Evolutionary conservation across 2,797 vertebrate genomes (phyloP).

Genomic region (Lophotriccus pileatus): DNA sequence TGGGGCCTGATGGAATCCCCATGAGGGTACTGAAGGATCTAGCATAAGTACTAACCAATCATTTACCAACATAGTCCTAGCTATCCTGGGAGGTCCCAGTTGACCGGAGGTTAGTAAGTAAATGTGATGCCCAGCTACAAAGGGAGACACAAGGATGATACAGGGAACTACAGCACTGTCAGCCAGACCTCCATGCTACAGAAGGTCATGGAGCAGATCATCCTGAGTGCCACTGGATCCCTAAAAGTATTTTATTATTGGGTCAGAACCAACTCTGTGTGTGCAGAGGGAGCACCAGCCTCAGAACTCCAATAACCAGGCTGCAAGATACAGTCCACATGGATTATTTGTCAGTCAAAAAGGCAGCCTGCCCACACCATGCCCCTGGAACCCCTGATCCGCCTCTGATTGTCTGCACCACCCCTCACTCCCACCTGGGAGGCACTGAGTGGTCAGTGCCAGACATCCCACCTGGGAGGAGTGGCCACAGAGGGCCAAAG

Average conservation of each 20-base stretch:
- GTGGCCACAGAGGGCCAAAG: not conserved
- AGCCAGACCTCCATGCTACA: not conserved
- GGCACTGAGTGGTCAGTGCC: not conserved
- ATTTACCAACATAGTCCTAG: not conserved
- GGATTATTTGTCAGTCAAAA: not conserved
- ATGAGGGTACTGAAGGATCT: not conserved
- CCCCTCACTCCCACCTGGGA: not conserved
- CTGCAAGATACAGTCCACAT: not conserved
- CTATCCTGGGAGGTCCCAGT: too few relatives aligned
- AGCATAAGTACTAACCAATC: not conserved
- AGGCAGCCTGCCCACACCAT: not conserved
- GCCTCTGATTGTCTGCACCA: not conserved
- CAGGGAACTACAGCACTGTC: not conserved
- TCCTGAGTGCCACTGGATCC: not conserved
- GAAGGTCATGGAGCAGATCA: too few relatives aligned
- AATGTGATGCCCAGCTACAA: not conserved
- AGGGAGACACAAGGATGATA: rapidly evolving
- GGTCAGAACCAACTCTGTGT: not conserved
- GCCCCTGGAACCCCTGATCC: not conserved
- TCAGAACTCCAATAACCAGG: not conserved
- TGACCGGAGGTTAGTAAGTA: not conserved
- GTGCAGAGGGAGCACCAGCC: not conserved
- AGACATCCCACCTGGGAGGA: not conserved
- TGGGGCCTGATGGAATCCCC: not conserved
- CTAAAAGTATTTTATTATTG: not conserved